Percentiles rank a stretch among this genome's conserved stretches.
These are phyloP conservation scores for Adineta ricciae DNA, from an alignment of 2,888 invertebrate species.

Conservation along the genomic window DNA sequence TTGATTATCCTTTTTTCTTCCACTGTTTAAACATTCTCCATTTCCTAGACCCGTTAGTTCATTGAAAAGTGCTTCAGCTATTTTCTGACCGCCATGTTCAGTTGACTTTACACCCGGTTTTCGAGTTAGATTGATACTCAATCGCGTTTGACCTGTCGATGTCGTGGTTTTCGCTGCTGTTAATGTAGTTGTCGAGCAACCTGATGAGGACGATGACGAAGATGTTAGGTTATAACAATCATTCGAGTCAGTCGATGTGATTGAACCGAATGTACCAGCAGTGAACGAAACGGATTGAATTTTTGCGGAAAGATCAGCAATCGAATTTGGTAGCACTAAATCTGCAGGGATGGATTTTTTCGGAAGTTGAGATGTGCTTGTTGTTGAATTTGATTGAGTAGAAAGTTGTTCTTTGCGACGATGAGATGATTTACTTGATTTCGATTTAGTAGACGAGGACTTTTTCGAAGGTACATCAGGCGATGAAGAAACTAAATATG, in stretches of 20 bases:
- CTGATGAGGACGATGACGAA: neutral
- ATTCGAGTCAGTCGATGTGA: neutral
- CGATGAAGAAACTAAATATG: neutral
- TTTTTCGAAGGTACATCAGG: neutral
- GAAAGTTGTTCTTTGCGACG: neutral
- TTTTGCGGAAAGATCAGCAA: slow-evolving; percentile 3
- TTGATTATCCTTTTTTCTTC: slow-evolving; percentile 3
- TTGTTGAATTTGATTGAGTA: neutral
- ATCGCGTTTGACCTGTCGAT: neutral
- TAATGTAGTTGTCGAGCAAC: slow-evolving; percentile 11
- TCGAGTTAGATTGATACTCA: slow-evolving; percentile 12
- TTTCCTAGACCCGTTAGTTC: slow-evolving; percentile 9
- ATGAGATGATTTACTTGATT: neutral
- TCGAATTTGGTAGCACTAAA: neutral
- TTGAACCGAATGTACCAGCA: slow-evolving; percentile 19
- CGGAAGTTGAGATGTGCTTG: neutral
- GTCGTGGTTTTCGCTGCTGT: neutral
- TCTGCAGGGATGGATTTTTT: neutral
- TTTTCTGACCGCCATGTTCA: neutral
- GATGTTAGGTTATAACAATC: neutral
- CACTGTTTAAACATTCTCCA: neutral
- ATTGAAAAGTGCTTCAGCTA: slow-evolving; percentile 7
- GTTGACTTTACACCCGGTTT: neutral
- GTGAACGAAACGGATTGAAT: slow-evolving; percentile 15
- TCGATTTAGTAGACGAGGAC: neutral